These are phyloP conservation scores for Isichthys henryi DNA, from an alignment of 2,113 vertebrate genomes.

Conservation along the genomic window DNA sequence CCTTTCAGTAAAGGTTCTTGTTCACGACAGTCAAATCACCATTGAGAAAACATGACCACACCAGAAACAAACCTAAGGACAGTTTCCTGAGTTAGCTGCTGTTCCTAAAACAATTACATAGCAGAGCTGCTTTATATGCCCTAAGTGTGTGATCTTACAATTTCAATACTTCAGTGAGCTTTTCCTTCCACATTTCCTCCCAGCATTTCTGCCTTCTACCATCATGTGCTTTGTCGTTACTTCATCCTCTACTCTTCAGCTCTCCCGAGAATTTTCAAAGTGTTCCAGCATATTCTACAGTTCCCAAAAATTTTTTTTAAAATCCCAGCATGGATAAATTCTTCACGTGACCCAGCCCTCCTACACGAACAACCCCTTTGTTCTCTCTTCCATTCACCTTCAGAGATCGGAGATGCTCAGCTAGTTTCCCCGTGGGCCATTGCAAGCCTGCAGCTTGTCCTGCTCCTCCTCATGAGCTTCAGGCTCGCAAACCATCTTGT, in stretches of 20 bases:
- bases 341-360: not conserved
- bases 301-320: no score
- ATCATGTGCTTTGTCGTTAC: not conserved
- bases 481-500: not conserved
- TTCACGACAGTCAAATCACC: not conserved
- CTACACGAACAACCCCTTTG: not conserved
- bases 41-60: not conserved
- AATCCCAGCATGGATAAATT: not conserved
- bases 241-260: not conserved
- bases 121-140: not conserved
- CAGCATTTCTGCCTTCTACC: not conserved
- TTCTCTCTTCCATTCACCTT: not conserved
- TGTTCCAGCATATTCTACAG: not conserved
- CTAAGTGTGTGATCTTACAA: not conserved
- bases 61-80: not conserved
- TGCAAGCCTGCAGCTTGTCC: slow-evolving; percentile 14
- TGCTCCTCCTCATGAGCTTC: slow-evolving; percentile 5
- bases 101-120: not conserved
- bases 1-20: not conserved
- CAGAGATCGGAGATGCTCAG: not conserved
- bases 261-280: not conserved
- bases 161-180: not conserved
- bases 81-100: not conserved
- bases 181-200: not conserved
- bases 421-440: not conserved